Conservation (phyloP, 2,113 vertebrate species). For the Amblyopsis rosae region DNA sequence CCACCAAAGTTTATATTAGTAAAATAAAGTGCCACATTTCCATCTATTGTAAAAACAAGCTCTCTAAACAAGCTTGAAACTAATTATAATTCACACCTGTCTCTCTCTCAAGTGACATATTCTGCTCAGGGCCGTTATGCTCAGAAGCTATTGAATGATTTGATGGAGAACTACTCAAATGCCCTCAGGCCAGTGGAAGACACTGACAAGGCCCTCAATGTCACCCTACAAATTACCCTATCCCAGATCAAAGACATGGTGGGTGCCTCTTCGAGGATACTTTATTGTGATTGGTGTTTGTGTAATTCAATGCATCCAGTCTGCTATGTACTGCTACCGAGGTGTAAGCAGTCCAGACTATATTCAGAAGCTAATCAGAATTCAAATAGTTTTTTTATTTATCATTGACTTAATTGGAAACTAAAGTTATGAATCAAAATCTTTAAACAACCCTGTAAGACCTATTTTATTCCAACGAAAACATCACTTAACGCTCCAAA, state of each 20-base stretch:
- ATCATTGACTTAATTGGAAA: too few relatives aligned
- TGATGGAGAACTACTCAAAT: constrained; percentile 93
- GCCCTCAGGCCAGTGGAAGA: constrained; percentile 94
- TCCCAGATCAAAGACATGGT: constrained; percentile 99
- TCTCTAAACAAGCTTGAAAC: background rate
- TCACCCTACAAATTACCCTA: constrained; percentile 94
- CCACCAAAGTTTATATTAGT: too few relatives aligned
- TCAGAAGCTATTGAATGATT: constrained; percentile 87
- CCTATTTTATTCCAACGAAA: too few relatives aligned
- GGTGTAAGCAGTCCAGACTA: too few relatives aligned
- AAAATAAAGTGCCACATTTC: too few relatives aligned
- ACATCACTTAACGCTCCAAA: too few relatives aligned
- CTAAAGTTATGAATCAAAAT: too few relatives aligned
- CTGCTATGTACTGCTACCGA: too few relatives aligned
- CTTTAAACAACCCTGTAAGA: too few relatives aligned
- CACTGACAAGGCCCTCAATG: constrained; percentile 91
- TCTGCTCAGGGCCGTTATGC: constrained; percentile 91
- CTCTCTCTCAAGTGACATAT: constrained; percentile 71
- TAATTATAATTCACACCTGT: background rate
- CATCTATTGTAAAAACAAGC: background rate
- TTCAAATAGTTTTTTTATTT: too few relatives aligned
- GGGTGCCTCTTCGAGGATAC: constrained; percentile 43
- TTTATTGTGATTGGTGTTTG: background rate
- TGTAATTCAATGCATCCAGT: background rate
- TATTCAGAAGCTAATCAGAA: too few relatives aligned